phyloP scores from a whole-genome alignment of 2,888 invertebrate genomes.

The Phragmatobia fuliginosa region DNA sequence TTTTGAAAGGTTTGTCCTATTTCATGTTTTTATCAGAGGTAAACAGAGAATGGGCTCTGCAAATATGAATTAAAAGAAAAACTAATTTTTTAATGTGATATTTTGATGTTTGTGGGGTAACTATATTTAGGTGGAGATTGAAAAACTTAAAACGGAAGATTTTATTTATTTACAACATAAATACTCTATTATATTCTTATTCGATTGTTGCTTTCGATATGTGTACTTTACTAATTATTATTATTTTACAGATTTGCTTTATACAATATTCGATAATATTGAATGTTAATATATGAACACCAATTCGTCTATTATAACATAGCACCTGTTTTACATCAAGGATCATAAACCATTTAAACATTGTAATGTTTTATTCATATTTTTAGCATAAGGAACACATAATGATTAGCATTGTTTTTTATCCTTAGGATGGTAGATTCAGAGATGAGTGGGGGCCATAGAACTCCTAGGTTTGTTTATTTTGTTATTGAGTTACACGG shows the following conservation, averaged over 20 bases:
- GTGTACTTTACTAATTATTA: neutral
- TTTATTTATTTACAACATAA: neutral
- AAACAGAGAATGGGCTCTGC: neutral
- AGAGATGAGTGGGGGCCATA: slow-evolving; percentile 89
- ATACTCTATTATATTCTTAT: neutral
- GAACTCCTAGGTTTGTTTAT: slow-evolving; percentile 89
- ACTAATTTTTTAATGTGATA: neutral
- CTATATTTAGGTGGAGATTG: too few relatives aligned
- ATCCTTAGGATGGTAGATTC: slow-evolving; percentile 89
- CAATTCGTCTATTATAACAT: neutral
- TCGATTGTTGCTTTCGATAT: slow-evolving; percentile 3
- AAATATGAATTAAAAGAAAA: neutral
- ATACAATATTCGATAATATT: too few relatives aligned
- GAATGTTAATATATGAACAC: too few relatives aligned
- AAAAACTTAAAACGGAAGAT: neutral
- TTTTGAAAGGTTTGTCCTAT: too few relatives aligned
- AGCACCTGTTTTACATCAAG: slow-evolving; percentile 5
- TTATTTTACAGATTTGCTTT: too few relatives aligned
- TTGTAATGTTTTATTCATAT: slow-evolving; percentile 11
- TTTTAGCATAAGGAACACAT: slow-evolving; percentile 26
- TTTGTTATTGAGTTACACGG: slow-evolving; percentile 82
- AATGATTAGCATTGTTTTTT: slow-evolving; percentile 66
- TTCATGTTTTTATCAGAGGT: neutral
- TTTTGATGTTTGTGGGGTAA: neutral
- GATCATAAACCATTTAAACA: slow-evolving; percentile 7